Evolutionary conservation across 1,140 invertebrate species (phyloP).

Genomic region (Ganaspis sp.): DNA sequence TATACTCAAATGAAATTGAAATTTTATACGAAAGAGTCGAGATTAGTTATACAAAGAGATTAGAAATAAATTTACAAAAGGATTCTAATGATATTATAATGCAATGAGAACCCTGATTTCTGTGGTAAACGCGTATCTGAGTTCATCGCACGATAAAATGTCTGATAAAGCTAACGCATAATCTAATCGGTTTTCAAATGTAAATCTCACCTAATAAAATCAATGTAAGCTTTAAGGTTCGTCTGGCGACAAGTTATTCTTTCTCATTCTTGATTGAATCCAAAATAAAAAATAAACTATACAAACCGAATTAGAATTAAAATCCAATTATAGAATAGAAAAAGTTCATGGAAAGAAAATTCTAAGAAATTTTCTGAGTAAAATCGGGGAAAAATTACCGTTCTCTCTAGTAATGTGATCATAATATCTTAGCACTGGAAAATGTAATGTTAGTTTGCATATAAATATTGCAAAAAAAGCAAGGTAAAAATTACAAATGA

Average conservation of each 20-base stretch:
- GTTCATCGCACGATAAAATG: slow-evolving; percentile 24
- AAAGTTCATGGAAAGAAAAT: too few relatives aligned
- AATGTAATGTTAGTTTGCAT: too few relatives aligned
- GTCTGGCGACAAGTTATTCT: background rate
- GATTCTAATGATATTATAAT: slow-evolving; percentile 19
- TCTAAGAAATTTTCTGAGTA: too few relatives aligned
- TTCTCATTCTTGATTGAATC: background rate
- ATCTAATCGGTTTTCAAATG: slow-evolving; percentile 10
- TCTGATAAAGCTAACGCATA: background rate
- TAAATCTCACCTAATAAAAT: background rate
- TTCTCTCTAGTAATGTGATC: too few relatives aligned
- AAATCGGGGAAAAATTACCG: too few relatives aligned
- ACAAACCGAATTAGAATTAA: too few relatives aligned
- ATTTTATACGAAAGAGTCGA: slow-evolving; percentile 2
- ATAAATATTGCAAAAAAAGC: too few relatives aligned
- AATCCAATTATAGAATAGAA: too few relatives aligned
- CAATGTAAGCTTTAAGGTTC: background rate
- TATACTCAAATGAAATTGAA: background rate
- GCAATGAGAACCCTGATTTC: background rate
- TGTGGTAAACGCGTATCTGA: background rate
- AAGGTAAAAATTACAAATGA: too few relatives aligned
- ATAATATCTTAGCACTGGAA: too few relatives aligned
- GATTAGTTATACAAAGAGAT: background rate
- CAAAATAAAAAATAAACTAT: background rate
- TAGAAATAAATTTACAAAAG: background rate